Percentiles rank a stretch among this genome's conserved stretches.
These are phyloP conservation scores for Aphyosemion australe DNA, from an alignment of 2,113 vertebrate genomes.

Conservation along the genomic window DNA sequence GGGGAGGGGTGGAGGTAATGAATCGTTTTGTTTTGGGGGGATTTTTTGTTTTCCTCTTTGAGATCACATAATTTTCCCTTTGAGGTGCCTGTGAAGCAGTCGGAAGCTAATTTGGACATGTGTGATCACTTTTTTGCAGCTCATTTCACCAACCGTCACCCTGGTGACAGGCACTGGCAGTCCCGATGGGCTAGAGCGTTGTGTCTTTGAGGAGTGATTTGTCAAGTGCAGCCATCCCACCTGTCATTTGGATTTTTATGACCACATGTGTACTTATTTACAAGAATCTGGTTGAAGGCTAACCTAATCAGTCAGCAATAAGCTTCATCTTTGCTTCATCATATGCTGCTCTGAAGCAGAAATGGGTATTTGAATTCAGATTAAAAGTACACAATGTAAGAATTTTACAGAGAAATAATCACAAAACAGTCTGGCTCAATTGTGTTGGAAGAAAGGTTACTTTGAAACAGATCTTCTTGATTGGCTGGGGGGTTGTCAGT, in stretches of 20 bases:
- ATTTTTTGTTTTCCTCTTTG: conserved; percentile 25
- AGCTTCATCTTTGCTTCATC: too few species aligned
- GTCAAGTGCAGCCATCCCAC: conserved; percentile 35
- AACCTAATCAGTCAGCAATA: conserved; percentile 2
- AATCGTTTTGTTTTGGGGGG: conserved; percentile 33
- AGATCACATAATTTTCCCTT: conserved; percentile 56
- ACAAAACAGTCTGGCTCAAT: too few species aligned
- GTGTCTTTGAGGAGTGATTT: conserved; percentile 26
- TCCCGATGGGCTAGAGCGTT: conserved; percentile 33
- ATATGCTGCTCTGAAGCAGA: too few species aligned
- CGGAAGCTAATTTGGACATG: conserved; percentile 55
- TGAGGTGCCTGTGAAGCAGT: conserved; percentile 44
- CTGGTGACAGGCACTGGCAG: conserved; percentile 25
- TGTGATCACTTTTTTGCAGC: conserved; percentile 50
- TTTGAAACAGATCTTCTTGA: too few species aligned
- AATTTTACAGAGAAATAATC: too few species aligned
- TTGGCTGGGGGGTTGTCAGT: too few species aligned
- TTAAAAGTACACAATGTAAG: too few species aligned
- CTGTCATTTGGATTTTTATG: conserved; percentile 31
- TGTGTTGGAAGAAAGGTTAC: too few species aligned
- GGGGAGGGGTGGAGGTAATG: conserved; percentile 45
- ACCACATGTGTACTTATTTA: conserved; percentile 26
- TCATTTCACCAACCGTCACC: conserved; percentile 39
- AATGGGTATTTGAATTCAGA: too few species aligned
- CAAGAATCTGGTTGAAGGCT: conserved; percentile 20